Conservation (phyloP, 2,888 invertebrate species). For the Dromius quadrimaculatus region DNA sequence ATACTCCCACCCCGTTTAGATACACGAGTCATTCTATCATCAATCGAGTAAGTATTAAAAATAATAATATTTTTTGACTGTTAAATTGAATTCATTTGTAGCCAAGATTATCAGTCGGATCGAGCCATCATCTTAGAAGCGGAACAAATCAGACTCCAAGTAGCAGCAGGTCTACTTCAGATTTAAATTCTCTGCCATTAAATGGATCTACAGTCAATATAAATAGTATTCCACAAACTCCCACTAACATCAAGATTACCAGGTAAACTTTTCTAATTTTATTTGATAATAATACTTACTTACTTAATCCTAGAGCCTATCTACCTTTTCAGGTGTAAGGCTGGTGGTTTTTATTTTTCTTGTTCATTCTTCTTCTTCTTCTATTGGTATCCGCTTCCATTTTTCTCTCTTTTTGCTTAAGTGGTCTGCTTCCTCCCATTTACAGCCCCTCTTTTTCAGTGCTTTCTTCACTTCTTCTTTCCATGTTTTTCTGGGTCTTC, state of each 20-base stretch:
- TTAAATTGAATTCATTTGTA: conserved; percentile 46
- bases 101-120: conserved; percentile 52
- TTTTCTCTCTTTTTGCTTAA: no score
- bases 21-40: conserved; percentile 69
- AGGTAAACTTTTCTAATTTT: conserved; percentile 44
- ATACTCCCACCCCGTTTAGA: conserved; percentile 66
- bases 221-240: conserved; percentile 39
- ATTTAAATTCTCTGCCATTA: conserved; percentile 19
- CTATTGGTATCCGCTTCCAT: no score
- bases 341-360: no score
- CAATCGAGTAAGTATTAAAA: conserved; percentile 63
- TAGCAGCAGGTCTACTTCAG: conserved; percentile 3
- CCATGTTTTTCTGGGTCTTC: no score
- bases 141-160: conserved; percentile 25
- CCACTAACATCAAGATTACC: conserved; percentile 53
- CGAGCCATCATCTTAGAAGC: conserved; percentile 53
- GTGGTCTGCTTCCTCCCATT: no score
- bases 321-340: no score
- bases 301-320: no score
- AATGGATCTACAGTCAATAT: conserved; percentile 18
- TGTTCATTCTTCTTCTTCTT: no score
- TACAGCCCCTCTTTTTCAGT: no score
- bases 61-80: neutral
- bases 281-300: neutral
- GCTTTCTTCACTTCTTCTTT: no score